Percentiles rank a stretch among this genome's conserved stretches.
These are phyloP conservation scores for Saiga tatarica DNA, from an alignment of 2,113 vertebrate genomes.

Conservation along the genomic window DNA sequence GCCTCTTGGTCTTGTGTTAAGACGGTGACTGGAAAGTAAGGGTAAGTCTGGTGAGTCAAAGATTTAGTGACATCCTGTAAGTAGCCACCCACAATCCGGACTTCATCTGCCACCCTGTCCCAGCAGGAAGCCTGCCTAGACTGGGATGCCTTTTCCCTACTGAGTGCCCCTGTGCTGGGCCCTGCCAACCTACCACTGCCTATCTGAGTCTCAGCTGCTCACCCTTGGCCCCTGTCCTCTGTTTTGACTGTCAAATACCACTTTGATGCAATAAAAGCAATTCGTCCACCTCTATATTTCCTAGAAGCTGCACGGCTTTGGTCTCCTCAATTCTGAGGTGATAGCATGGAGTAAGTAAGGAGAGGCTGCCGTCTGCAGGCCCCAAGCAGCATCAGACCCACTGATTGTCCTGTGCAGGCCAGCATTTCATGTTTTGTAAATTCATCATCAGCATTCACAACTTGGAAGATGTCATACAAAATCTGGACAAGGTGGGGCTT, in stretches of 20 bases:
- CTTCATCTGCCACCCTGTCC: background rate
- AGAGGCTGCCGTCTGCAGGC: background rate
- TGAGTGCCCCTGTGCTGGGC: no score
- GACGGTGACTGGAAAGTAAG: background rate
- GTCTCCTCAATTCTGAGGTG: fast-evolving
- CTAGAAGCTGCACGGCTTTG: fast-evolving
- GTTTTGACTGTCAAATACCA: background rate
- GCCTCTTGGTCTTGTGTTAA: background rate
- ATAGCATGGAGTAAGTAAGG: background rate
- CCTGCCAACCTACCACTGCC: background rate
- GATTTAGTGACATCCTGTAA: background rate
- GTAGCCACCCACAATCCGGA: background rate
- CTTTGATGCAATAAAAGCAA: background rate
- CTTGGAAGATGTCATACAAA: background rate
- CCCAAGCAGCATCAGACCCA: background rate
- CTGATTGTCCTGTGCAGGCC: background rate
- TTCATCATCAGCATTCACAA: background rate
- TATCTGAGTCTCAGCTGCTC: background rate
- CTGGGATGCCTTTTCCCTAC: background rate
- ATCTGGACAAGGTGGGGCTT: background rate
- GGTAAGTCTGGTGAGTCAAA: background rate
- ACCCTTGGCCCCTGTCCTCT: fast-evolving
- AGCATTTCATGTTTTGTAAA: background rate
- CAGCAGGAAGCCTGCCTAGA: background rate
- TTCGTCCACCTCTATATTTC: background rate